Conservation (phyloP, 2,888 invertebrate genomes). For the Drosophila kuntzei region DNA sequence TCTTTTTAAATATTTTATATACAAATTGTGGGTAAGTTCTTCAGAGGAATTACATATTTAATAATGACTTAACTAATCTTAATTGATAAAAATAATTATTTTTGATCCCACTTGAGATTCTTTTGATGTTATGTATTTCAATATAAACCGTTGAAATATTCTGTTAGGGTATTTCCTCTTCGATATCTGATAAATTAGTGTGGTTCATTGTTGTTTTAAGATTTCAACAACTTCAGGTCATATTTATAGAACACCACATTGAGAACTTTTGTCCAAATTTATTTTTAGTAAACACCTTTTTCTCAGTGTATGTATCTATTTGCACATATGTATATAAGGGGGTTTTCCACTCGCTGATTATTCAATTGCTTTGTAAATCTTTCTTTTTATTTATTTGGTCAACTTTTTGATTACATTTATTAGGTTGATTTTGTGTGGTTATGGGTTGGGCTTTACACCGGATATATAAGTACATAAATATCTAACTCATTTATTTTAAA, state of each 20-base stretch:
- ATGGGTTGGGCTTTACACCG: neutral
- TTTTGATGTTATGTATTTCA: neutral
- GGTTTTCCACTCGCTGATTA: conserved; percentile 35
- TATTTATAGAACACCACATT: conserved; percentile 21
- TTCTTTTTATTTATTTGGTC: conserved; percentile 42
- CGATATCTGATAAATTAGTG: neutral
- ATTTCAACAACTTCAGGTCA: neutral
- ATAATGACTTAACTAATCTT: no score
- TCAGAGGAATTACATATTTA: no score
- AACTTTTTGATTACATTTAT: conserved; percentile 44
- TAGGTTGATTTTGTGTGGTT: neutral
- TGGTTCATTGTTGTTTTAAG: neutral
- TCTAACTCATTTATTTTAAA: no score
- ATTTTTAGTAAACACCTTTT: conserved; percentile 14
- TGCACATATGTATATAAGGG: conserved; percentile 30
- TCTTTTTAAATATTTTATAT: no score
- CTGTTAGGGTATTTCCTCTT: neutral
- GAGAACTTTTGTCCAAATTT: conserved; percentile 4
- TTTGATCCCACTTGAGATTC: neutral
- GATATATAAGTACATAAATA: no score
- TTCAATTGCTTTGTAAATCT: conserved; percentile 53
- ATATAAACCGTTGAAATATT: neutral
- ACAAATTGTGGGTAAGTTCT: no score
- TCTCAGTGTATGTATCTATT: conserved; percentile 21
- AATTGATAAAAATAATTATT: neutral